Percentiles rank a stretch among this genome's conserved stretches.
Evolutionary conservation across 2,797 vertebrate genomes (phyloP).

Genomic region (Aselliscus stoliczkanus): DNA sequence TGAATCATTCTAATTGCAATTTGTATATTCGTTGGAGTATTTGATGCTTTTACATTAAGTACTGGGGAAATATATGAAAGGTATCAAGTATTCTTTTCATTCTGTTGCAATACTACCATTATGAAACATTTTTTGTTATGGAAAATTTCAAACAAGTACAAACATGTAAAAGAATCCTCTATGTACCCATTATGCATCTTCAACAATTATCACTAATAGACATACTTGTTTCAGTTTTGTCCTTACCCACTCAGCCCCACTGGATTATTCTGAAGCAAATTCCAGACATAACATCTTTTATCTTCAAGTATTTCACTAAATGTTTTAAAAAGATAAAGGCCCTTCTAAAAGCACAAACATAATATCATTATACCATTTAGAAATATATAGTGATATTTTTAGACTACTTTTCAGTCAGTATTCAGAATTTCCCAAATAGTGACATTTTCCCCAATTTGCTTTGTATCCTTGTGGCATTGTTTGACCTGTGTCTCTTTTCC

Average conservation of each 20-base stretch:
- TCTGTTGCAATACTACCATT: background rate
- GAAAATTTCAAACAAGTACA: background rate
- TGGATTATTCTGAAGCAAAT: conserved; percentile 2
- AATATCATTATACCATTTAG: background rate
- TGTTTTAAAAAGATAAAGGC: background rate
- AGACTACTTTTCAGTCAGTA: background rate
- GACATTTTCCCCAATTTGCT: background rate
- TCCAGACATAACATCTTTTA: background rate
- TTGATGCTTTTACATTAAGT: background rate
- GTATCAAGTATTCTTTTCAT: background rate
- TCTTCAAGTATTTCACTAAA: background rate
- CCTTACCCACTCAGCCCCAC: background rate
- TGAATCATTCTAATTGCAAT: background rate
- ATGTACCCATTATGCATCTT: background rate
- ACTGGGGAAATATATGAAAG: background rate
- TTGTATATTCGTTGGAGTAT: background rate
- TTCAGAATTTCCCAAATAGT: background rate
- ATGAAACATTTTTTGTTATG: background rate
- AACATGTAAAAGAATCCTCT: background rate
- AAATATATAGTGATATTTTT: background rate
- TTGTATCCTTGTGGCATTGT: background rate
- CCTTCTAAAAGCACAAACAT: background rate
- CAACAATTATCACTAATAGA: background rate
- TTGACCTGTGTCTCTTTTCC: background rate
- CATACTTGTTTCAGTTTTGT: background rate